Percentiles rank a stretch among this genome's conserved stretches.
phyloP scores from a whole-genome alignment of 2,797 vertebrate genomes.

The Heliangelus exortis region DNA sequence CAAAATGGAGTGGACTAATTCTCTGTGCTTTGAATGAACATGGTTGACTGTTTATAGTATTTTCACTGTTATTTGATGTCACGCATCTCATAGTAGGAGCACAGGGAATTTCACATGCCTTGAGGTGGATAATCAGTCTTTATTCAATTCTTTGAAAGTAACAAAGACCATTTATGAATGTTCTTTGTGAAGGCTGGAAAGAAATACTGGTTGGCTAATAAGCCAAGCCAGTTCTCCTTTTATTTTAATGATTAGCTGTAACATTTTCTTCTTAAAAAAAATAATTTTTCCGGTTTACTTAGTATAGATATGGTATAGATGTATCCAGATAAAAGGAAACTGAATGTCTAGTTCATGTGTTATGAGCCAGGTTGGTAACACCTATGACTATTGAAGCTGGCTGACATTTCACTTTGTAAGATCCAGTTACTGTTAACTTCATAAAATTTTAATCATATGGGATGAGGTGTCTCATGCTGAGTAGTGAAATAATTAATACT shows the following conservation, averaged over 20 bases:
- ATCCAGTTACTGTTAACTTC: slow-evolving; percentile 27
- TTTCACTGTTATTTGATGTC: slow-evolving; percentile 14
- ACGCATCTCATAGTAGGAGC: not conserved
- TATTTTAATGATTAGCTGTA: not conserved
- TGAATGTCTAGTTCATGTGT: not conserved
- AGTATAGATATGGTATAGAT: not conserved
- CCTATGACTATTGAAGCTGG: not conserved
- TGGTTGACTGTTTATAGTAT: slow-evolving; percentile 5
- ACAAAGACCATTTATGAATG: not conserved
- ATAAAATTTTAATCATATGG: slow-evolving; percentile 16
- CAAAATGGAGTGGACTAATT: not conserved
- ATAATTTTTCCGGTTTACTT: not conserved
- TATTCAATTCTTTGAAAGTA: slow-evolving; percentile 6
- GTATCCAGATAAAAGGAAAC: not conserved
- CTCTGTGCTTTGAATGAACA: slow-evolving; percentile 31
- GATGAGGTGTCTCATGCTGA: not conserved
- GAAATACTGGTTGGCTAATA: not conserved
- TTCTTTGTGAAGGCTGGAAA: not conserved
- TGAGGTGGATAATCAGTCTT: slow-evolving; percentile 39
- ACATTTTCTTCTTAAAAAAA: not conserved
- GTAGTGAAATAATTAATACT: not conserved
- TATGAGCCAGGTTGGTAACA: not conserved
- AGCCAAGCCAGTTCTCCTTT: not conserved
- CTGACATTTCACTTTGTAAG: slow-evolving; percentile 9
- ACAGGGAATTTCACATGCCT: not conserved